phyloP scores from a whole-genome alignment of 2,888 invertebrate species.

The Heliconius ismenius region DNA sequence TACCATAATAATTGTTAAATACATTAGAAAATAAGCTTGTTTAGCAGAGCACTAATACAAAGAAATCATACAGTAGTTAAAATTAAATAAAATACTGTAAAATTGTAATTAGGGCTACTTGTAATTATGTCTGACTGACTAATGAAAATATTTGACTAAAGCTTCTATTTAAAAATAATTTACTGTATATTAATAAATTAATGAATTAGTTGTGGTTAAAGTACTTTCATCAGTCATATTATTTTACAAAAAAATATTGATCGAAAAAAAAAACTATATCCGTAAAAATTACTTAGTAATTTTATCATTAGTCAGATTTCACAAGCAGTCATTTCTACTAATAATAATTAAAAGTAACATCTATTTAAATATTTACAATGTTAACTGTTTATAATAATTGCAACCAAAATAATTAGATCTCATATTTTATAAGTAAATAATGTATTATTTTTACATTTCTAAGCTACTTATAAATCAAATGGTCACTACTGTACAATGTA shows the following conservation, averaged over 20 bases:
- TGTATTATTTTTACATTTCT: not conserved
- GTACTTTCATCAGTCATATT: not conserved
- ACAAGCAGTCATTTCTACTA: not conserved
- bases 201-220: not conserved
- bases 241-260: not conserved
- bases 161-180: not conserved
- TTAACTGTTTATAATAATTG: not conserved
- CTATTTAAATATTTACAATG: slow-evolving; percentile 21
- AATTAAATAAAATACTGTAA: slow-evolving; percentile 35
- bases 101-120: slow-evolving; percentile 16
- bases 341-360: not conserved
- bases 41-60: not conserved
- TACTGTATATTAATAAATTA: not conserved
- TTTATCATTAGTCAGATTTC: slow-evolving; percentile 3
- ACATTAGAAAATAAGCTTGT: slow-evolving; percentile 2
- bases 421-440: not conserved
- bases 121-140: not conserved
- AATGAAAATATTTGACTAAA: slow-evolving; percentile 1
- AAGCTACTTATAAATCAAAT: slow-evolving; percentile 11
- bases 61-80: slow-evolving; percentile 7
- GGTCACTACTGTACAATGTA: not conserved
- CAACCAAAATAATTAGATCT: slow-evolving; percentile 15
- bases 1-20: slow-evolving; percentile 8
- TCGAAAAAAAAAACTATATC: too few species aligned
- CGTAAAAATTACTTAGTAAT: not conserved